A percentile compares a stretch with the other conserved stretches of the same genome.
Conservation (phyloP, 2,888 invertebrate genomes). For the Cantharis nigra region DNA sequence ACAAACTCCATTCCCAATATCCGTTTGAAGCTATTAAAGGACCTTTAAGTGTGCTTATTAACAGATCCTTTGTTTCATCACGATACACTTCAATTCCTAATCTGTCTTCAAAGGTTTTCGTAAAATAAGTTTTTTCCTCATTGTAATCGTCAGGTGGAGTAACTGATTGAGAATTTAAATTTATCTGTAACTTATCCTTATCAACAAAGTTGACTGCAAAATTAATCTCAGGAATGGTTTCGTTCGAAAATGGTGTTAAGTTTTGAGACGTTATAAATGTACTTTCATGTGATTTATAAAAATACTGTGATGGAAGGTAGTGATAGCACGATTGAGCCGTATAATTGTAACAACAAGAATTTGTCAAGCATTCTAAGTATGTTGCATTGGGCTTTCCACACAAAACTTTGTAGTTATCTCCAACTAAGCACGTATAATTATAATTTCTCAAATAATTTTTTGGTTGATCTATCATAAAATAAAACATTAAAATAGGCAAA, state of each 20-base stretch:
- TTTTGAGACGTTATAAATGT: neutral
- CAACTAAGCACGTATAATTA: neutral
- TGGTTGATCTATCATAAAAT: neutral
- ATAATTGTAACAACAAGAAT: slow-evolving; percentile 48
- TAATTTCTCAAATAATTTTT: neutral
- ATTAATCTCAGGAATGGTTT: slow-evolving; percentile 30
- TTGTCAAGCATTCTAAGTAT: slow-evolving; percentile 32
- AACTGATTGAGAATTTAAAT: slow-evolving; percentile 29
- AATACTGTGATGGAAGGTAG: slow-evolving; percentile 48
- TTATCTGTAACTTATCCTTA: slow-evolving; percentile 35
- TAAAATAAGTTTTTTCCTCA: slow-evolving; percentile 34
- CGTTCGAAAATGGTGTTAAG: slow-evolving; percentile 5
- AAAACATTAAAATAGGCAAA: neutral
- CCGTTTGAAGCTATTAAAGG: slow-evolving; percentile 63
- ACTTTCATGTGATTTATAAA: slow-evolving; percentile 34
- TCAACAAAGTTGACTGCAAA: slow-evolving; percentile 38
- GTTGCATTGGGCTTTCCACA: slow-evolving; percentile 46
- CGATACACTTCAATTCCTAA: slow-evolving; percentile 42
- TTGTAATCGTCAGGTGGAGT: neutral
- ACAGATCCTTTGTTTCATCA: slow-evolving; percentile 40
- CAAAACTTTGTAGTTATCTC: slow-evolving; percentile 39
- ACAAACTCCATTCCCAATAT: slow-evolving; percentile 66
- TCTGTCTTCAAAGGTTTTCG: slow-evolving; percentile 24
- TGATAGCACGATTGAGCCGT: slow-evolving; percentile 46
- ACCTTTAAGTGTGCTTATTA: slow-evolving; percentile 62